A percentile compares a stretch with the other conserved stretches of the same genome.
Conservation (phyloP, 1,140 invertebrate species). For the Littorina saxatilis region DNA sequence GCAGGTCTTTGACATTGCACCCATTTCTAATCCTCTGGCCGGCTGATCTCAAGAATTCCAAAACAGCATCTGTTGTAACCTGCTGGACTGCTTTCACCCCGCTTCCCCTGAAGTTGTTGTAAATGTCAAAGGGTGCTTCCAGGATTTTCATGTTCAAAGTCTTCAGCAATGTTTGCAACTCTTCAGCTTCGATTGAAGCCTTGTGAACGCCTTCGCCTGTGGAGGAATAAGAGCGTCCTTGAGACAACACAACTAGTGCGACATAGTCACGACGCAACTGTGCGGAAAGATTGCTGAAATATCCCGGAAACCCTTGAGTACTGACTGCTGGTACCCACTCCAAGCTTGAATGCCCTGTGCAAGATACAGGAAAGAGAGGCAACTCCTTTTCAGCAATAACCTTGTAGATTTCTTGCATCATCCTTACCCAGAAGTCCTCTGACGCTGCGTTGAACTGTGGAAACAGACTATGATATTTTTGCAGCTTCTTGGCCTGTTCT, state of each 20-base stretch:
- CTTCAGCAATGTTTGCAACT: not conserved
- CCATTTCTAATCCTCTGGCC: not conserved
- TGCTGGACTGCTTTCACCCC: not conserved
- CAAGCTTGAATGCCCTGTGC: not conserved
- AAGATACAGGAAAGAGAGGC: slow-evolving; percentile 26
- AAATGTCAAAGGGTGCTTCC: not conserved
- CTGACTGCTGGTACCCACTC: slow-evolving; percentile 11
- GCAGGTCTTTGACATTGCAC: not conserved
- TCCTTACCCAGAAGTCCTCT: slow-evolving; percentile 37
- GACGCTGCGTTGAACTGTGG: slow-evolving; percentile 28
- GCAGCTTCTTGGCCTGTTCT: not conserved
- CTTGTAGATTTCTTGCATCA: slow-evolving; percentile 30
- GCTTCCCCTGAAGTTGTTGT: not conserved
- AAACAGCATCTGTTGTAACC: slow-evolving; percentile 1
- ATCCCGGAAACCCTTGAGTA: slow-evolving; percentile 12
- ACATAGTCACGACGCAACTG: not conserved
- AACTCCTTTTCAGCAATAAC: not conserved
- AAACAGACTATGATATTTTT: slow-evolving; percentile 40
- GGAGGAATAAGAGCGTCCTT: no score
- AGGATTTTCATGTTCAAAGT: slow-evolving; percentile 11
- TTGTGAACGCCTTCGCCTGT: not conserved
- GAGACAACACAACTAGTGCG: no score
- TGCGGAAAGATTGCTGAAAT: slow-evolving; percentile 15
- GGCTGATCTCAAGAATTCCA: not conserved
- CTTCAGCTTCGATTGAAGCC: not conserved